Conservation (phyloP, 2,888 invertebrate genomes). For the Beris morrisii region DNA sequence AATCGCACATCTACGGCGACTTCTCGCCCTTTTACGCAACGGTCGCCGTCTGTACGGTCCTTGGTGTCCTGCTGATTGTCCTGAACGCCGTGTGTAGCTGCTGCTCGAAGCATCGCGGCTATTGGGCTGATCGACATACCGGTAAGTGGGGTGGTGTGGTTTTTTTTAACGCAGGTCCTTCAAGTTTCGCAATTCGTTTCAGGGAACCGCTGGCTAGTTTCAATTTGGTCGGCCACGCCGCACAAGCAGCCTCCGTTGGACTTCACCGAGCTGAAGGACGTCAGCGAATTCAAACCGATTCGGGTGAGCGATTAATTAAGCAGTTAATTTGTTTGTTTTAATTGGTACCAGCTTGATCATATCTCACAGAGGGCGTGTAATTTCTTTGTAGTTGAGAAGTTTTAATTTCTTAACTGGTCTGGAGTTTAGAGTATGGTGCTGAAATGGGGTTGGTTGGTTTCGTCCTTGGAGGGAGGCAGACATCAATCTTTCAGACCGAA, state of each 20-base stretch:
- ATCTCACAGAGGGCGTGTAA: too few species aligned
- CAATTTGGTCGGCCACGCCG: conserved; percentile 82
- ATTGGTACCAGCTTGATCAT: too few species aligned
- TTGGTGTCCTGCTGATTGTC: conserved; percentile 70
- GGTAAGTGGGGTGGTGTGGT: conserved; percentile 48
- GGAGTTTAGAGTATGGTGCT: too few species aligned
- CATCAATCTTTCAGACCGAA: too few species aligned
- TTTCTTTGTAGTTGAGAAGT: too few species aligned
- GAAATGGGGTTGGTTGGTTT: too few species aligned
- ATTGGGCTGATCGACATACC: conserved; percentile 82
- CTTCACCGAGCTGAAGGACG: conserved; percentile 70
- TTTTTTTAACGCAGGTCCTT: background rate
- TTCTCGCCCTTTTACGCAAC: conserved; percentile 85
- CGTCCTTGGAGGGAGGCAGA: too few species aligned
- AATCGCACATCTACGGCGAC: conserved; percentile 66
- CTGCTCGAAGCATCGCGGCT: conserved; percentile 75
- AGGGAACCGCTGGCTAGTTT: conserved; percentile 84
- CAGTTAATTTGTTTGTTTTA: background rate
- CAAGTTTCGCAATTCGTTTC: conserved; percentile 34
- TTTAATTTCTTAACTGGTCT: too few species aligned
- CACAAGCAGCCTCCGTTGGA: conserved; percentile 81
- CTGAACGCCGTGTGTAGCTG: conserved; percentile 79
- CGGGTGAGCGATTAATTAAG: conserved; percentile 33
- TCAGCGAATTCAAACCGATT: conserved; percentile 52
- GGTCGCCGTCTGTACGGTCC: conserved; percentile 74